Conservation (phyloP, 2,113 vertebrate species). For the Promerops cafer region DNA sequence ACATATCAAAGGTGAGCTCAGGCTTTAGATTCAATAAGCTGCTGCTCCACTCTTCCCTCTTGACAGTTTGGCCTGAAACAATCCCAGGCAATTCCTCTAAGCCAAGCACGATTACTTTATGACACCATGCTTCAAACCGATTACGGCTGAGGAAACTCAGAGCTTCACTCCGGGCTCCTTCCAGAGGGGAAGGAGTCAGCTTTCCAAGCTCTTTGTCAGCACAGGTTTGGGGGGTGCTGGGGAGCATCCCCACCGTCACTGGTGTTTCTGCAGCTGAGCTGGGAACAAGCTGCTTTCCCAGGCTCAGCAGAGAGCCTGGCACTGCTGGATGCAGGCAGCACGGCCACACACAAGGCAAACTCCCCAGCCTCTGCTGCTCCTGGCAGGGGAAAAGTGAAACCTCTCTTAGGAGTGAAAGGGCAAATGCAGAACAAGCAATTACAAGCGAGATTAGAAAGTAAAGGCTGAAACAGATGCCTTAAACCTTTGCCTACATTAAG, state of each 20-base stretch:
- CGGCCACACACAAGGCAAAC: background rate
- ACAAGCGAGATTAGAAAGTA: background rate
- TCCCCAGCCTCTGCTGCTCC: background rate
- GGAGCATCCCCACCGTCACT: background rate
- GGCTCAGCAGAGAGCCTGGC: background rate
- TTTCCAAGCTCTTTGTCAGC: background rate
- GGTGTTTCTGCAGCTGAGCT: background rate
- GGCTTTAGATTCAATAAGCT: background rate
- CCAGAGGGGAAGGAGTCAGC: background rate
- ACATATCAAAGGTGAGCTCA: background rate
- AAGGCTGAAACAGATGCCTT: background rate
- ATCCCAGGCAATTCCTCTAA: background rate
- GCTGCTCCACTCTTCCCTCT: background rate
- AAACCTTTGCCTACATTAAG: background rate
- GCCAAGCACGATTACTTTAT: background rate
- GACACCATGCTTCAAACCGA: background rate
- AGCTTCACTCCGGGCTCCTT: background rate
- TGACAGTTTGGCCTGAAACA: background rate
- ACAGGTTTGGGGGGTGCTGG: fast-evolving
- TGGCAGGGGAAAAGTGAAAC: background rate
- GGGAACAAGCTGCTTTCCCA: background rate
- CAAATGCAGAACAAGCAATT: background rate
- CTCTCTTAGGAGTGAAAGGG: background rate
- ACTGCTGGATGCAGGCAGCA: background rate
- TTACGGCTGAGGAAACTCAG: background rate